Base-by-base conservation (phyloP, 2,888 invertebrate species). In the Drosophila hamatofila region DNA sequence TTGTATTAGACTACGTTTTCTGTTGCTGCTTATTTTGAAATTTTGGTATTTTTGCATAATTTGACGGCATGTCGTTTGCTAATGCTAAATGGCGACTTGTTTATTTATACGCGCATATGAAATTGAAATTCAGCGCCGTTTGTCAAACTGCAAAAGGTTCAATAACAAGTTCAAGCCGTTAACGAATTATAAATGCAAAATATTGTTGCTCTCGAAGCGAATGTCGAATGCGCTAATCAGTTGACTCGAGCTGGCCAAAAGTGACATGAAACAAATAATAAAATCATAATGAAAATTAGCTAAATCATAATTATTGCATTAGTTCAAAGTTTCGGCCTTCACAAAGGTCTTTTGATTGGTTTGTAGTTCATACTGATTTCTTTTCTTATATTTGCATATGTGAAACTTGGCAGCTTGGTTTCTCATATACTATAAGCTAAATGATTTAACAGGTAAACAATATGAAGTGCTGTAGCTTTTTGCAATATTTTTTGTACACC, bases 51-150 rank as follows among this genome's bases (percentile, higher is more conserved):
- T 61, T 41, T 57, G 62, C 27, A 64, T 78, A 72, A 69, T 75
- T 63, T 63, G 27, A 54, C 61, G 59, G 60, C 59, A 56, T 61
- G 42, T 55, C 49, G 67, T 57, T 80, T 58, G 66, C 56, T 55
- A 70, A 79, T 67, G 67, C 67, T 75, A 78, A 78, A 78, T 74
- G 58, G 57, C 33, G 21, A 57, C 51, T 54, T 65, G 51, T 65
- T 79, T 76, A 65, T 65, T 79, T 76, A 65, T 71, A 37, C 61
- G 46, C 44, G 48, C 33, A 1, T 14, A 67, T 33, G 6, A 14
- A 21, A 52, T 66, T 56, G 18, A 41, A 52, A 59, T 61, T 71
- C 61, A 67, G 33, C 51, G 72, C 9, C 64, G 65, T 77, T 77
- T 44, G 42, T 65, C 65, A 72, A 52, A 55, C 35, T 51, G 54